Evolutionary conservation across 2,797 vertebrate genomes (phyloP).

Genomic region (Mus caroli): DNA sequence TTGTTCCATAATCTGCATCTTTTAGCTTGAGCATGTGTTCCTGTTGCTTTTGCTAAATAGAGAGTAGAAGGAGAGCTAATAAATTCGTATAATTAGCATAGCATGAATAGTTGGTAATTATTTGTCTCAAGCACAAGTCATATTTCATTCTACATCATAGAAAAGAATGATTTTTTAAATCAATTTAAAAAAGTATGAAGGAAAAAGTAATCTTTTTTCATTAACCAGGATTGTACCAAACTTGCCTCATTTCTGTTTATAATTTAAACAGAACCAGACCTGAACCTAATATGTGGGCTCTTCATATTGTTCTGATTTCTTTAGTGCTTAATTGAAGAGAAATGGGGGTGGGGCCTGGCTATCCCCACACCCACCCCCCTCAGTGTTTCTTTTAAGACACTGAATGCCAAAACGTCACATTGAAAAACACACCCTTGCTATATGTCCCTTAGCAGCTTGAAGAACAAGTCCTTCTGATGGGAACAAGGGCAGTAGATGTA

Average conservation of each 20-base stretch:
- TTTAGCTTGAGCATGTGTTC: neutral
- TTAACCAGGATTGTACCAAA: constrained; percentile 44
- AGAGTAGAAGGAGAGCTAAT: constrained; percentile 1
- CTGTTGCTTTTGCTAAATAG: constrained; percentile 32
- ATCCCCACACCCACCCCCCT: neutral
- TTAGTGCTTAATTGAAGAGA: constrained; percentile 7
- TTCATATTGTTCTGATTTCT: neutral
- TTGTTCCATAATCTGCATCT: neutral
- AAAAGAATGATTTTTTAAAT: neutral
- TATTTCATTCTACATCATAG: neutral
- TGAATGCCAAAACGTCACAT: neutral
- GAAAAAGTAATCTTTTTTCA: constrained; percentile 40
- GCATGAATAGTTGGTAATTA: neutral
- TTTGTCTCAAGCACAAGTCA: constrained; percentile 11
- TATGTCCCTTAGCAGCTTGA: neutral
- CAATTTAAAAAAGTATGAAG: neutral
- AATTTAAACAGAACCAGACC: constrained; percentile 8
- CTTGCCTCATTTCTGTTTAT: neutral
- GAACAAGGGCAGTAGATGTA: neutral
- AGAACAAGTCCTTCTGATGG: neutral
- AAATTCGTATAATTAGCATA: neutral
- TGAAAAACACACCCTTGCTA: constrained; percentile 8
- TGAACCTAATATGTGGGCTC: neutral
- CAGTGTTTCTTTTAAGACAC: neutral
- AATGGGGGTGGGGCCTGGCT: neutral